Base-by-base conservation (phyloP, 30 jellyfish, hydroid and myxozoan genomes). In the Mastigias papua region DNA sequence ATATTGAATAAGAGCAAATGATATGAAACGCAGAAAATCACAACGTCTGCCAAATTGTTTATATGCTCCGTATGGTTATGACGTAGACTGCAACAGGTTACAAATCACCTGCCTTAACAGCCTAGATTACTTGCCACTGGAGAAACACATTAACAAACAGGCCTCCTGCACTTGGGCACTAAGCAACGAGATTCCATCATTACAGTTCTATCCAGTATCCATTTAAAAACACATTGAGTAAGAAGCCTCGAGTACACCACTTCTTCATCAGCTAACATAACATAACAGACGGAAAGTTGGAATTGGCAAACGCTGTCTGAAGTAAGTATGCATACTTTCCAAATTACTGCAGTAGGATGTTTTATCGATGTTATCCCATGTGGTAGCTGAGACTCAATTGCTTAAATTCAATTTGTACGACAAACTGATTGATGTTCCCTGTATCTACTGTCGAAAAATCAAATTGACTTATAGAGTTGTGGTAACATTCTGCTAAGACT, bases 71-170 rank as follows among this genome's bases (percentile, higher is more conserved):
- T 5, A 7, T 63, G 42, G 1, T 25, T 26, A 63, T 63, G 74
- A 63, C 74, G 74, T 26, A 63, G 22, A 22, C 23, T 27, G 22
- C 22, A 63, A 0, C 74, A 63, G 74, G 37, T 63, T 63, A 25
- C 46, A 58, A 42, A 26, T 42, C 74, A 63, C 74, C 74, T 63
- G 74, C 42, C 74, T 5, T n/a, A n/a, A n/a, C n/a, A n/a, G n/a
- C n/a, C n/a, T n/a, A n/a, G n/a, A 42, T 4, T 42, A 15, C 54
- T 15, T 42, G 54, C 54, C 7, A 42, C 13, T 42, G 54, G 13
- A 42, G 13, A 42, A 8, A 42, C n/a, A n/a, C n/a, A 42, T 15
- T 42, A 15, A 8, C 13, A 42, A 4, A 15, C 54, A 42, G 54
- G 13, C 54, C 13, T 42, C 54, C 54, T 42, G 13, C 13, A 15